phyloP scores from a whole-genome alignment of 1,140 invertebrate genomes.

The Monochamus saltuarius region DNA sequence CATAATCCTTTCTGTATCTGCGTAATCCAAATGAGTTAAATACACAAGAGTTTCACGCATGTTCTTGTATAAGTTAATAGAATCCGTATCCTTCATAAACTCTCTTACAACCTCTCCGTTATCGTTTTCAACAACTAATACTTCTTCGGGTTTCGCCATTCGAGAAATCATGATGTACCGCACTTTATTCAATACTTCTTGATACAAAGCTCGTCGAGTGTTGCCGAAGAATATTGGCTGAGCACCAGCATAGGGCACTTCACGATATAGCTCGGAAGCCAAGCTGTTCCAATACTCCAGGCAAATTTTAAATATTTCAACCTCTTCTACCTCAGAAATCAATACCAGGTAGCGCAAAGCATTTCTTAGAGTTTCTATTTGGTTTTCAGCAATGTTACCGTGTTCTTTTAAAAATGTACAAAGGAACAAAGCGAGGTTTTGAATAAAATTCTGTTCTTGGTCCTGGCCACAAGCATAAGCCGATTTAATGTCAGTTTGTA shows the following conservation, averaged over 20 bases:
- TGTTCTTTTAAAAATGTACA: slow-evolving; percentile 97
- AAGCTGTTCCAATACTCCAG: slow-evolving; percentile 98
- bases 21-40: slow-evolving; percentile 97
- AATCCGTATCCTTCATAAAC: slow-evolving; percentile 99
- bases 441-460: slow-evolving; percentile 98
- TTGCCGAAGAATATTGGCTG: slow-evolving; percentile 53
- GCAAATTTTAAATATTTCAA: slow-evolving; percentile 99
- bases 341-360: slow-evolving; percentile 92
- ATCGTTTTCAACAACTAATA: slow-evolving; percentile 99
- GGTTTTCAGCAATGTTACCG: slow-evolving; percentile 81
- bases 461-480: slow-evolving; percentile 92
- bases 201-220: slow-evolving; percentile 45
- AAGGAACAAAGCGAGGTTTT: slow-evolving; percentile 96
- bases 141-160: slow-evolving; percentile 99
- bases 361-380: slow-evolving; percentile 72
- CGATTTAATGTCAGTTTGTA: slow-evolving; percentile 87
- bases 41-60: slow-evolving; percentile 99
- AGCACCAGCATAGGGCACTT: slow-evolving; percentile 55
- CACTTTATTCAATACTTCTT: slow-evolving; percentile 80
- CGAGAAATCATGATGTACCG: slow-evolving; percentile 98
- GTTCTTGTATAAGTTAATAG: slow-evolving; percentile 99
- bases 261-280: slow-evolving; percentile 87
- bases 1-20: slow-evolving; percentile 98
- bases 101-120: slow-evolving; percentile 99
- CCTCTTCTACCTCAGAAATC: slow-evolving; percentile 98